Base-by-base conservation (phyloP, 2,113 vertebrate species). In the Ciconia maguari region DNA sequence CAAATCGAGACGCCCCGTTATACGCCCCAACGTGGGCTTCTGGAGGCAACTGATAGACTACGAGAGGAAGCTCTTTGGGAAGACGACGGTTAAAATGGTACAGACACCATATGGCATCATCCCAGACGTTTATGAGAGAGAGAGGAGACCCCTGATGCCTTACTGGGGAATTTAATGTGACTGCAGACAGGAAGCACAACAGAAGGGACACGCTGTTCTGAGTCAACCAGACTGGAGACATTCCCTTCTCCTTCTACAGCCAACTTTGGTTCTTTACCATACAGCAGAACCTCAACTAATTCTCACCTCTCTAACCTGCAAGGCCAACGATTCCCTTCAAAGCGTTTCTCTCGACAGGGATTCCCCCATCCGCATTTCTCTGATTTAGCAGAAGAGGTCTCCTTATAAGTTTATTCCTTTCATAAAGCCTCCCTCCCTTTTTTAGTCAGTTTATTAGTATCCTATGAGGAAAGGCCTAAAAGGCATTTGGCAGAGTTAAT, bases 1-100 rank as follows among this genome's bases (percentile, higher is more conserved):
- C 85, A 99, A 99, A 91, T 98, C 99, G 13, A 98, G 99, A 26
- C 99, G 99, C 71, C 99, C 99, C 0, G 98, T 99, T 92, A 99
- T 99, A 74, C 97, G 99, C 93, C 99, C 99, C 96, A 99, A 99
- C 10, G 99, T 99, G 12, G 99, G 99, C 93, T 99, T 99, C 98
- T 99, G 99, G 99, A 98, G 98, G 93, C 99, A 99, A 96, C 99
- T 99, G 87, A 99, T 99, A 91, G 99, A 99, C 91, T 99, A 99
- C 14, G 99, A 99, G 97, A 98, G 99, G 96, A 99, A 99, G 98
- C 98, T 99, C 87, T 99, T 99, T 26, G 99, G 99, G 84, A 99
- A 99, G 97, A 99, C 98, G 64, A 98, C 99, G 54, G 99, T 99
- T 60, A 99, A 99, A 98, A 99, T 99, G 99, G 98, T 99, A 96